Conservation (phyloP, 2,888 invertebrate species). For the Mesodorylaimus sp. region DNA sequence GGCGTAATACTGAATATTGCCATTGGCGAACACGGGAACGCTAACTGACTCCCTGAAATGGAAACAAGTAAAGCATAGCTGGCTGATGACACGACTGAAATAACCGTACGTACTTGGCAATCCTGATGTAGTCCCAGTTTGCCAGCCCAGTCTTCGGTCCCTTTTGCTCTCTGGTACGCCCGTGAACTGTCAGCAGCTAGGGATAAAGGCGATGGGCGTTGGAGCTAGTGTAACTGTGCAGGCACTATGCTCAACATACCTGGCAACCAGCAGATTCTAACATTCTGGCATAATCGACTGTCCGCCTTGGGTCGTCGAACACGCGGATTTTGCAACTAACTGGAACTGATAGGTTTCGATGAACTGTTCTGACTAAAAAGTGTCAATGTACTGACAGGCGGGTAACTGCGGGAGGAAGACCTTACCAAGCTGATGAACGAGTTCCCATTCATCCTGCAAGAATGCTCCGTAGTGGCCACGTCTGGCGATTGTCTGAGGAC, state of each 20-base stretch:
- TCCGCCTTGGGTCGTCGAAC: conserved; percentile 63
- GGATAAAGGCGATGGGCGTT: too few species aligned
- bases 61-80: neutral
- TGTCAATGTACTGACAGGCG: neutral
- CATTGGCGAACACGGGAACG: conserved; percentile 90
- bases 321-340: conserved; percentile 92
- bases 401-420: neutral
- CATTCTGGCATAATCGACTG: conserved; percentile 79
- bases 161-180: conserved; percentile 80
- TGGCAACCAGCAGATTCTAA: conserved; percentile 72
- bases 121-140: conserved; percentile 76
- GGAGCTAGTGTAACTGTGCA: too few species aligned
- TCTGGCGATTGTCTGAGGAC: conserved; percentile 91
- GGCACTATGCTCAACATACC: too few species aligned
- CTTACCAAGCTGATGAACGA: conserved; percentile 59
- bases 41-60: conserved; percentile 52
- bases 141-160: conserved; percentile 87
- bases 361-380: conserved; percentile 26
- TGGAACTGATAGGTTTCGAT: conserved; percentile 54
- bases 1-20: conserved; percentile 75
- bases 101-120: conserved; percentile 48
- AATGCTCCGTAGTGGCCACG: conserved; percentile 88
- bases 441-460: conserved; percentile 82
- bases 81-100: too few species aligned
- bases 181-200: conserved; percentile 83